These are phyloP conservation scores for Apistogramma diplotaenia DNA, from an alignment of 2,113 vertebrate species.

Conservation along the genomic window DNA sequence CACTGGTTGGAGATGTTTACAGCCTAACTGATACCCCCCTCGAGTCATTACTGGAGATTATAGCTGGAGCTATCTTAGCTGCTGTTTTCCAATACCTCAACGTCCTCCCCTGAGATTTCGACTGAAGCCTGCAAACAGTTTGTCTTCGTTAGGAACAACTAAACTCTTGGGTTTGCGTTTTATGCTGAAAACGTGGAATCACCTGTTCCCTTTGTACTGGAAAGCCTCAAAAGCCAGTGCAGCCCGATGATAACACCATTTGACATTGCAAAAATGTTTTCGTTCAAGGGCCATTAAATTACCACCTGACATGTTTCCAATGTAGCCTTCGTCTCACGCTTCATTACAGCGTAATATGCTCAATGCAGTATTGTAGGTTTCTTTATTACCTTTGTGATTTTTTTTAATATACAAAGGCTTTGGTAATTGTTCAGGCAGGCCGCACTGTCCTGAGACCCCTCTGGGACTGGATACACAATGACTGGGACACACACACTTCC, in stretches of 20 bases:
- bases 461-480: constrained; percentile 56
- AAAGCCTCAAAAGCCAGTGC: background rate
- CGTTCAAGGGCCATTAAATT: constrained; percentile 14
- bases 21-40: background rate
- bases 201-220: background rate
- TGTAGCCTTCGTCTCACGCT: background rate
- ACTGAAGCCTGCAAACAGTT: background rate
- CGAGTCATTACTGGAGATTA: background rate
- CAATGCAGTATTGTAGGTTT: constrained; percentile 33
- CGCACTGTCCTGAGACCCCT: constrained; percentile 42
- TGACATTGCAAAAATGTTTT: background rate
- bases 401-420: constrained; percentile 30
- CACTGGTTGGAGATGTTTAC: background rate
- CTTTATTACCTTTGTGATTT: constrained; percentile 53
- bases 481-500: background rate
- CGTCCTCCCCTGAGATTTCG: background rate
- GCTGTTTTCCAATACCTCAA: background rate
- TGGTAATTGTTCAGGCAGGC: constrained; percentile 57
- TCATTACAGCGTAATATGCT: constrained; percentile 1
- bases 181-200: background rate
- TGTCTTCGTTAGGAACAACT: background rate
- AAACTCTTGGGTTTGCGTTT: no score
- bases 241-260: background rate
- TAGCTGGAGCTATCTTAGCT: background rate
- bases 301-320: background rate